These are phyloP conservation scores for Microplitis manilae DNA, from an alignment of 2,888 invertebrate genomes.

Conservation along the genomic window DNA sequence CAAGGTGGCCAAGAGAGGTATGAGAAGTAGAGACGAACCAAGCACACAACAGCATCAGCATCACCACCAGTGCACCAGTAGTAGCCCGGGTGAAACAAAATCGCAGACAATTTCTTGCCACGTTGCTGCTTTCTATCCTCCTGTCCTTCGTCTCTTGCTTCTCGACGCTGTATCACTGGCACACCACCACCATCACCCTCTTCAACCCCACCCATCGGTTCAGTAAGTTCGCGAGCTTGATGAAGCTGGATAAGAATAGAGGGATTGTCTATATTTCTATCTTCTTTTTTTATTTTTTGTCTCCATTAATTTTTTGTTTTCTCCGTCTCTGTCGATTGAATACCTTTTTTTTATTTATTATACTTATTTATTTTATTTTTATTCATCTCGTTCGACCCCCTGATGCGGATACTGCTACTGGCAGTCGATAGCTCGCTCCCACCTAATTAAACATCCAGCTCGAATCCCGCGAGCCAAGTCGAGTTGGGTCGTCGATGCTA, in stretches of 20 bases:
- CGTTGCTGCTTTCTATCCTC: constrained; percentile 51
- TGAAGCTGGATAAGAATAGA: constrained; percentile 64
- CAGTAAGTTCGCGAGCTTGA: constrained; percentile 54
- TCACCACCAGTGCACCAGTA: constrained; percentile 18
- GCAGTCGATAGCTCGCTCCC: constrained; percentile 54
- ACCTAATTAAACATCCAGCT: constrained; percentile 71
- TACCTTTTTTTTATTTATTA: constrained; percentile 27
- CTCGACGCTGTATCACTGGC: not conserved
- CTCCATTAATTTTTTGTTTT: constrained; percentile 31
- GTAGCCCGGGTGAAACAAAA: constrained; percentile 63
- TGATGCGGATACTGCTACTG: constrained; percentile 46
- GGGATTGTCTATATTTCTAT: constrained; percentile 44
- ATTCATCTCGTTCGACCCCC: constrained; percentile 28
- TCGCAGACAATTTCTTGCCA: constrained; percentile 68
- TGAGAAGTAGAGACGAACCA: constrained; percentile 7
- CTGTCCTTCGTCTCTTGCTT: constrained; percentile 2
- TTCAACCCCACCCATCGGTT: constrained; percentile 34
- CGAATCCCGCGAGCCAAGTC: constrained; percentile 64
- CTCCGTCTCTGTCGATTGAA: constrained; percentile 29
- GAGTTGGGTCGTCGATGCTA: constrained; percentile 68
- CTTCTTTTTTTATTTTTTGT: constrained; percentile 17
- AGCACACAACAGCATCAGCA: not conserved
- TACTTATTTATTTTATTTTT: constrained; percentile 25
- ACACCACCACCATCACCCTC: constrained; percentile 28
- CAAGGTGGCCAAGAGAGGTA: constrained; percentile 57